A percentile compares a stretch with the other conserved stretches of the same genome.
phyloP scores from a whole-genome alignment of 2,113 vertebrate species.

The Dipodomys merriami region DNA sequence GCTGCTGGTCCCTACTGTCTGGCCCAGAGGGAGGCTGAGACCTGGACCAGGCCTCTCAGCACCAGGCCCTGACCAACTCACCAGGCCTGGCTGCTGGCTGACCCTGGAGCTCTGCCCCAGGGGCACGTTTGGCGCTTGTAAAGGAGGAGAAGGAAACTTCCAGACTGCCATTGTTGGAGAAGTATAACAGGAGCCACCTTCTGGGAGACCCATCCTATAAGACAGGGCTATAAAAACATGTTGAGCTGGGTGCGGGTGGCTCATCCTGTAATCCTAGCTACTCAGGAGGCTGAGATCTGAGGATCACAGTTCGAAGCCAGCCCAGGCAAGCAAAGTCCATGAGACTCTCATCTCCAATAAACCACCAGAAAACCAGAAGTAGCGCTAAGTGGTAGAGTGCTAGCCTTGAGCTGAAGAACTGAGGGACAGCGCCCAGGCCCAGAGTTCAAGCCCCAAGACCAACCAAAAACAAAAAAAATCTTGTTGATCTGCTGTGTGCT shows the following conservation, averaged over 20 bases:
- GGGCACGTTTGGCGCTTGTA: background rate
- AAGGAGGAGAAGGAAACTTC: background rate
- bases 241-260: no score
- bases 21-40: background rate
- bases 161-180: background rate
- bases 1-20: background rate
- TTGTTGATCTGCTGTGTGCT: background rate
- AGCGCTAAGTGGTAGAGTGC: no score
- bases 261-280: no score
- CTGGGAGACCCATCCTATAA: background rate
- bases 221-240: background rate
- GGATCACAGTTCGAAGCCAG: no score
- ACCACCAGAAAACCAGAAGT: no score
- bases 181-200: conserved; percentile 12
- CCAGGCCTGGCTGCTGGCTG: conserved; percentile 25
- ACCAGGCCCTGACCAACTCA: background rate
- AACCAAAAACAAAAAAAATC: no score
- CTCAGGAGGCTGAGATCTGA: no score
- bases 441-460: no score
- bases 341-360: no score
- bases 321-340: no score
- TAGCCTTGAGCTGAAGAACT: no score
- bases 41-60: background rate
- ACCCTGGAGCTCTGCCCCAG: background rate
- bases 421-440: no score